These are phyloP conservation scores for Motacilla tschutschensis DNA, from an alignment of 2,113 vertebrate genomes.

Conservation along the genomic window DNA sequence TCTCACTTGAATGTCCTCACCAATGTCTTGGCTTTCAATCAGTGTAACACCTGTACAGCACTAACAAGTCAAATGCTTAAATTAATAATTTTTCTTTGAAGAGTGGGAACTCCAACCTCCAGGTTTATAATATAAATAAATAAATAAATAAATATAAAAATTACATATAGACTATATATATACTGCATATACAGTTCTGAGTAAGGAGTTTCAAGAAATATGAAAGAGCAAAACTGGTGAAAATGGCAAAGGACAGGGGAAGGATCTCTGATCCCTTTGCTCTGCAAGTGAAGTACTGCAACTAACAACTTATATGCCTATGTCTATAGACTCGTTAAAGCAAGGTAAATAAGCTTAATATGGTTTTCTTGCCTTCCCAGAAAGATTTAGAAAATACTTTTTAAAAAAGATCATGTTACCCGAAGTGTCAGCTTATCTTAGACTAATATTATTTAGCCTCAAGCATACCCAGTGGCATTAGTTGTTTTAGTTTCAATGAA, in stretches of 20 bases:
- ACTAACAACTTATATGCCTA: accelerated
- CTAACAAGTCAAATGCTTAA: neutral
- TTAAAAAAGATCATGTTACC: neutral
- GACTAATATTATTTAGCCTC: neutral
- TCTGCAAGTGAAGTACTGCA: neutral
- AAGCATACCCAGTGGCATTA: neutral
- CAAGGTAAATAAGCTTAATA: neutral
- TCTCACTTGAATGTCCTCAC: neutral
- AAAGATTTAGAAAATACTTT: neutral
- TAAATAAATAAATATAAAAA: neutral
- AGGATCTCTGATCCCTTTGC: neutral
- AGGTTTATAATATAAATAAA: neutral
- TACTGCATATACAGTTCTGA: neutral
- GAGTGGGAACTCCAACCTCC: neutral
- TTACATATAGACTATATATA: neutral
- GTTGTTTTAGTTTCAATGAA: neutral
- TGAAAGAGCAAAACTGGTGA: neutral
- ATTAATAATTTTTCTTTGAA: neutral
- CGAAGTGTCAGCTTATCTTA: neutral
- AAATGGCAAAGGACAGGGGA: neutral
- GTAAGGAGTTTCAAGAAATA: neutral
- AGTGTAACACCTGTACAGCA: neutral
- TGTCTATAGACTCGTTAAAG: neutral
- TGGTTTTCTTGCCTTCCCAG: neutral
- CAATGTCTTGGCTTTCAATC: neutral